Conservation (phyloP, 2,797 vertebrate genomes). For the Rhodeus uyekii region DNA sequence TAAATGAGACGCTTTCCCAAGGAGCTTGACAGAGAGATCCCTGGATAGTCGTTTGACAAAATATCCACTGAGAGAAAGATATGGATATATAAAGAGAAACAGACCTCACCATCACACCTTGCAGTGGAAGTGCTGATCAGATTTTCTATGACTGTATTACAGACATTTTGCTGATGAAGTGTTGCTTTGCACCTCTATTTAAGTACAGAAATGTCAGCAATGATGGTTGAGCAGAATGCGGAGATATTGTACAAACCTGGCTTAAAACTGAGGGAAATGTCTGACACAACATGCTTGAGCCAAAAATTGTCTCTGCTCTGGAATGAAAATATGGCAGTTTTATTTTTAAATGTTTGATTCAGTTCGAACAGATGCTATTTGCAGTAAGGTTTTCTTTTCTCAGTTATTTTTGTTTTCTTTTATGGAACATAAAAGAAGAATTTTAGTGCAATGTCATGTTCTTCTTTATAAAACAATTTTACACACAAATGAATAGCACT, state of each 20-base stretch:
- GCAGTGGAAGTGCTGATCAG: background rate
- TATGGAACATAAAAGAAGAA: background rate
- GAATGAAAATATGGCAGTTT: constrained; percentile 20
- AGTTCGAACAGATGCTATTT: background rate
- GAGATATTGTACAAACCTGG: constrained; percentile 9
- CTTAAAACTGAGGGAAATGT: background rate
- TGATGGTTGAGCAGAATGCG: background rate
- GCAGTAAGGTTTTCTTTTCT: background rate
- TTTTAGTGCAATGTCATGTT: background rate
- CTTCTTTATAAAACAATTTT: background rate
- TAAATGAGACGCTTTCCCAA: constrained; percentile 70
- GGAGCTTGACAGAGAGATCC: too few relatives aligned
- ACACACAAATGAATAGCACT: background rate
- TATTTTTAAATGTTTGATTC: constrained; percentile 30
- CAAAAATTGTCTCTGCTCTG: background rate
- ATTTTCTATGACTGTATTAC: constrained; percentile 8
- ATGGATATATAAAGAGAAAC: background rate
- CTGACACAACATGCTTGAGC: background rate
- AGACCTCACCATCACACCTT: constrained; percentile 2
- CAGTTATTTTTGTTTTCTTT: background rate
- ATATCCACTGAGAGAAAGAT: background rate
- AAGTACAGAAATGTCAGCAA: constrained; percentile 6
- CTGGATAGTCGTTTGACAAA: constrained; percentile 28
- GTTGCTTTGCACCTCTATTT: constrained; percentile 29
- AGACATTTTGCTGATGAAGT: constrained; percentile 28